Evolutionary conservation across 2,888 invertebrate genomes (phyloP), one percentile per base, ranked within the genome.

Genomic region (Calameuta pallipes): DNA sequence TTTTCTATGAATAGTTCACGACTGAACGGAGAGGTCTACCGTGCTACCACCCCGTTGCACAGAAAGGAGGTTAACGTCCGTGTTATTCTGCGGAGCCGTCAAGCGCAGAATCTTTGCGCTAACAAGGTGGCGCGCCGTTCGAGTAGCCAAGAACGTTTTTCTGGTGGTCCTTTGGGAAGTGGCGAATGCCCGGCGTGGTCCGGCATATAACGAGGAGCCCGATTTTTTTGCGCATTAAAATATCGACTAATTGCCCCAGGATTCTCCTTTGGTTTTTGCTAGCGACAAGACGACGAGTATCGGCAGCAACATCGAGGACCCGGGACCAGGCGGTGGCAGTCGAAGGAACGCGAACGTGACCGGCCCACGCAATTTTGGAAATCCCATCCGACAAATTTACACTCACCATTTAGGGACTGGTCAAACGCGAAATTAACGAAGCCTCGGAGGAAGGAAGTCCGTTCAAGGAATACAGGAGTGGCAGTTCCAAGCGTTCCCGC

Each of bases 221-320:
- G 71, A 82, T 85, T 89, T 91, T 91, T 91, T 91, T 90, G 90
- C 89, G 89, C 89, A 91, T 91, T 91, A 90, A 91, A 91, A 91
- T 91, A 91, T 91, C 91, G 90, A 91, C 91, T 91, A 91, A 91
- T 91, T 91, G 90, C 90, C 88, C 88, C 87, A 86, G 87, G 90
- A 90, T 89, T 90, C 90, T 89, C 87, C 80, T 83, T 83, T 80
- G 80, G 87, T 89, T 89, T 90, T 90, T 90, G 86, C 82, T 76
- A 77, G 78, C 78, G 73, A 79, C 73, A 68, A n/a, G 31, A 74
- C 76, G 71, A 56, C 76, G 33, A 71, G 74, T 77, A 78, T 78
- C 78, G 75, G 30, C 23, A n/a, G 34, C 36, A 69, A 41, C 69
- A 75, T 41, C 41, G 15, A 41, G 41, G 41, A 37, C 37, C 13